These are phyloP conservation scores for Squalus acanthias DNA, from an alignment of 2,797 vertebrate genomes.

Conservation along the genomic window DNA sequence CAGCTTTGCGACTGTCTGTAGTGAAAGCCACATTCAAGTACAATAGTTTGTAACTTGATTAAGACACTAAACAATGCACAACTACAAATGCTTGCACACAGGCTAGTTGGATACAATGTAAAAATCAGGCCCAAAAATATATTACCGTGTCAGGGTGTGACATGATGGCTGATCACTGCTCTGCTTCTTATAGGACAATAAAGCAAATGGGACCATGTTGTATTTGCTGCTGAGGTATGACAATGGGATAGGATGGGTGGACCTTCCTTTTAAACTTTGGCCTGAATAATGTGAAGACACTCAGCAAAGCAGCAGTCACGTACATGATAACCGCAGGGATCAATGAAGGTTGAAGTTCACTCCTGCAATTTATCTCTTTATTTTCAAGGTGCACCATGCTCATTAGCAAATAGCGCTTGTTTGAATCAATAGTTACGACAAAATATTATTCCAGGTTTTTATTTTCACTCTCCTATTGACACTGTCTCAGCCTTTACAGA, in stretches of 20 bases:
- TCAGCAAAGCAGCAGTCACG: background rate
- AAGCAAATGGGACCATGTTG: background rate
- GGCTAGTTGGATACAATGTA: background rate
- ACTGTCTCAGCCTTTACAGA: no score
- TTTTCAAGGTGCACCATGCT: background rate
- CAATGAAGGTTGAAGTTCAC: constrained; percentile 36
- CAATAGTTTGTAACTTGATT: background rate
- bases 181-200: background rate
- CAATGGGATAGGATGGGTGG: background rate
- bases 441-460: background rate
- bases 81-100: background rate
- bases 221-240: background rate
- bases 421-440: background rate
- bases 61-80: background rate
- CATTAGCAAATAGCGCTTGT: background rate
- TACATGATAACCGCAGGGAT: constrained; percentile 18
- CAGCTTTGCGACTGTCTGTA: background rate
- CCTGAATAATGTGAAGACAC: constrained; percentile 4
- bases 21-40: background rate
- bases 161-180: background rate
- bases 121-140: background rate
- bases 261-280: constrained; percentile 25
- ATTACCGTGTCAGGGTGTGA: background rate
- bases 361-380: background rate
- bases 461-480: background rate